These are phyloP conservation scores for Drosophila neocordata DNA, from an alignment of 1,140 invertebrate genomes.

Conservation along the genomic window DNA sequence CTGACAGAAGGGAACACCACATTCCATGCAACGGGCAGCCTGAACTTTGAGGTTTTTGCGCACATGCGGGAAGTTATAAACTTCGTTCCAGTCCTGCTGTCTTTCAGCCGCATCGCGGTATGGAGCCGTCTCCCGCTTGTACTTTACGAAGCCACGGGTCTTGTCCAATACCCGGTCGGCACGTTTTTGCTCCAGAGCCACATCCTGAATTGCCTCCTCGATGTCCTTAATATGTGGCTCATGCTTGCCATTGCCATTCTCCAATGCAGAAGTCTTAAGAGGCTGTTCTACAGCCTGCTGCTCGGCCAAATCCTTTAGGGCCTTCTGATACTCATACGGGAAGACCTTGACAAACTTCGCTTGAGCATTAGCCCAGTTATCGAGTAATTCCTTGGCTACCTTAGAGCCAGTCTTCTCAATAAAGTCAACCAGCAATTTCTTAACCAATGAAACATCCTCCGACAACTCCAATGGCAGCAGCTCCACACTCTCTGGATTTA, in stretches of 20 bases:
- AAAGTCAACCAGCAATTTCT: constrained; percentile 93
- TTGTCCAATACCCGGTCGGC: constrained; percentile 94
- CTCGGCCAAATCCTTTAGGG: constrained; percentile 89
- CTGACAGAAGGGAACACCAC: constrained; percentile 99
- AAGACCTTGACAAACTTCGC: constrained; percentile 97
- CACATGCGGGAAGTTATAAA: constrained; percentile 94
- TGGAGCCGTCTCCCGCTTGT: constrained; percentile 92
- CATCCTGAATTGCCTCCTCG: constrained; percentile 92
- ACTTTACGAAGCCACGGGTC: constrained; percentile 97
- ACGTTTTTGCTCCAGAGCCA: constrained; percentile 90
- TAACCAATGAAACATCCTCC: constrained; percentile 92
- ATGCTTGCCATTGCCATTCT: constrained; percentile 82
- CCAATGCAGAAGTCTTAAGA: constrained; percentile 81
- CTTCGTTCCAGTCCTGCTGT: constrained; percentile 97
- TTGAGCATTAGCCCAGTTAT: constrained; percentile 91
- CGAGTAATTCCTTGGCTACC: constrained; percentile 91
- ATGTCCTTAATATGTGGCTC: constrained; percentile 90
- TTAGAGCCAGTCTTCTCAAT: constrained; percentile 94
- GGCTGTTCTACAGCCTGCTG: constrained; percentile 84
- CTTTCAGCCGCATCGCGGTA: constrained; percentile 94
- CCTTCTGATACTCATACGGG: constrained; percentile 98
- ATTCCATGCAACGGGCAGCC: constrained; percentile 99
- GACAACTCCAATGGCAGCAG: constrained; percentile 90
- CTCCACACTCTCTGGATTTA: constrained; percentile 96
- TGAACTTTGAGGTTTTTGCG: constrained; percentile 94